phyloP scores from a whole-genome alignment of 2,888 invertebrate species.

The Polylopha cassiicola region DNA sequence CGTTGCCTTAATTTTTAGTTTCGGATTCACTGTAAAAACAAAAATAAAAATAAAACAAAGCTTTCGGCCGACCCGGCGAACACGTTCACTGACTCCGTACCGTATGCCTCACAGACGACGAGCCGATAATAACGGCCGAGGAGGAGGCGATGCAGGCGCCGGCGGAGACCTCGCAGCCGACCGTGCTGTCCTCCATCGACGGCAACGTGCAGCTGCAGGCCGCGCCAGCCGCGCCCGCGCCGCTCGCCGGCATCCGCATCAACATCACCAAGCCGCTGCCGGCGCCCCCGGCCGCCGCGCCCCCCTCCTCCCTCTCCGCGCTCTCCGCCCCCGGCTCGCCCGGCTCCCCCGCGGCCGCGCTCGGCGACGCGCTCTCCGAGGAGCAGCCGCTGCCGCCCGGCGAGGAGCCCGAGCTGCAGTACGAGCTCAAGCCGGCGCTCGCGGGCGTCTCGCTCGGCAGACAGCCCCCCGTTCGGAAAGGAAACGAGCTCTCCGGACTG shows the following conservation, averaged over 20 bases:
- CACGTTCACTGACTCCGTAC: no score
- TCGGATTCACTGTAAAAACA: no score
- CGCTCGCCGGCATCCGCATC: constrained; percentile 83
- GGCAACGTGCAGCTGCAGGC: constrained; percentile 84
- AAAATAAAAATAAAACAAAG: no score
- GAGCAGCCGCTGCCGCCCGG: constrained; percentile 79
- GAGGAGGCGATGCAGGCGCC: constrained; percentile 46
- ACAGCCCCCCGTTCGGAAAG: constrained; percentile 83
- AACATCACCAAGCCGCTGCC: constrained; percentile 85
- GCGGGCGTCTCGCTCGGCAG: constrained; percentile 81
- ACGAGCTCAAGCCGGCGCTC: constrained; percentile 80
- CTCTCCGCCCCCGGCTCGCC: constrained; percentile 36
- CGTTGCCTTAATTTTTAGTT: no score
- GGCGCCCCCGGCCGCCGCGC: constrained; percentile 49
- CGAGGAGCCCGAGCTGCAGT: constrained; percentile 72
- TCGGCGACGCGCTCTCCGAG: constrained; percentile 56
- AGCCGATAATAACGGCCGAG: constrained; percentile 73
- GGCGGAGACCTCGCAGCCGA: constrained; percentile 74
- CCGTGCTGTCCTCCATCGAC: constrained; percentile 82
- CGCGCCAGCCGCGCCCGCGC: constrained; percentile 53
- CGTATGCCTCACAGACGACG: constrained; percentile 58
- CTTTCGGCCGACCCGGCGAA: no score
- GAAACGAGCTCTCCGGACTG: constrained; percentile 88
- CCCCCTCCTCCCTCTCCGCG: constrained; percentile 38
- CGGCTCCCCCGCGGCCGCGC: constrained; percentile 40